Base-by-base conservation (phyloP, 2,888 invertebrate species). In the Pegoplata infirma region DNA sequence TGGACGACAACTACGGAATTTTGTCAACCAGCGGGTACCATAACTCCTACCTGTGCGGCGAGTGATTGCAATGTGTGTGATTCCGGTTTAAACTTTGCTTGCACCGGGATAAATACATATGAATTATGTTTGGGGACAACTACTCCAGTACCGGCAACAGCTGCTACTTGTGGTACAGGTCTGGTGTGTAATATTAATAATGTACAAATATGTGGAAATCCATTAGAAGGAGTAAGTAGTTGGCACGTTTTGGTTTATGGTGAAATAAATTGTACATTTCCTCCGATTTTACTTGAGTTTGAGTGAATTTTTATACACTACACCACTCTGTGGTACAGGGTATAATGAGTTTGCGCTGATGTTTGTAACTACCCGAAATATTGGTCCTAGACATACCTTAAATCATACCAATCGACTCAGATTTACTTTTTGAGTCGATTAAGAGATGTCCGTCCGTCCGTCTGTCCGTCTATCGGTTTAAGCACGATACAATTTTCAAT, bases 1-100 rank as follows among this genome's bases (percentile, higher is more conserved):
- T 83, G 84, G 3, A 75, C 81, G 10, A 28, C 66, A 23, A 79
- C 76, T 21, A 58, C 80, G 0, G 6, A 67, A 1, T 67, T 56
- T 10, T 87, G 87, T 61, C 64, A 77, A 47, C 78, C 82, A 3
- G 47, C 46, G 8, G 67, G 28, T 58, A 40, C 12, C n/a, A 61
- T 46, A 5, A 28, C 19, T 5, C 82, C 80, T 1, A 83, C 81
- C 8, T 87, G 87, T 6, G 83, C 81, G 8, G 87, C 87, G 14
- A 78, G 77, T 66, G 80, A 82, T 5, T 87, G 87, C 73, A 83
- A 86, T 76, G 83, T 56, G 67, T 87, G 87, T 56, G 84, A 86
- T 59, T 44, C 59, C 0, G 83, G 49, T 16, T 28, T 61, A 1
- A 84, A 83, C 0, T 87, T 87, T 47, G 87, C 87, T 63, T 87